Base-by-base conservation (phyloP, 2,888 invertebrate genomes). In the Biston stratarius region DNA sequence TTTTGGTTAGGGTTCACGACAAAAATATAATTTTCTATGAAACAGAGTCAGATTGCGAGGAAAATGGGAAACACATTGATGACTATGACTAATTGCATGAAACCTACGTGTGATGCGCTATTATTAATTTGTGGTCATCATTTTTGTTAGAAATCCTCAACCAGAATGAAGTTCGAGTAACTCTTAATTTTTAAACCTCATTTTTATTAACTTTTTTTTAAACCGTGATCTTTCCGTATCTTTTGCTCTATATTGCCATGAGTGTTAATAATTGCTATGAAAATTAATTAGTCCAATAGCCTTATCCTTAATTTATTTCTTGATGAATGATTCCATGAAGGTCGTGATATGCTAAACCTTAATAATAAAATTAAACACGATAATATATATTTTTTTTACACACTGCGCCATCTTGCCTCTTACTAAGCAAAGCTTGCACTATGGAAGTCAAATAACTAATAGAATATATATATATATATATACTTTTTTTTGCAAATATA, bases 51-150 rank as follows among this genome's bases (percentile, higher is more conserved):
- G 73, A 79, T 76, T 78, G 78, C 75, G 63, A 62, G 73, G 74
- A 80, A 71, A 66, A 64, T 74, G 78, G 76, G 77, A 78, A 80
- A 78, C 71, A 74, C 76, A 73, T 73, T 61, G 71, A 74, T 76
- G 64, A 63, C 59, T 61, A 71, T 33, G 55, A 44, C 55, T 74
- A 77, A 71, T 69, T 76, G n/a, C n/a, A n/a, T n/a, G 74, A 12
- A 53, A 38, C 38, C 38, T 38, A 38, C 38, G 8, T 6, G 9
- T 36, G 11, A 12, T 10, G 24, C 9, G 24, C 12, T n/a, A 38
- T 40, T 40, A 40, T 53, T 24, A 24, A 38, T 15, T 15, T 12
- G 40, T 53, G 9, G 53, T 40, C 38, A 38, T 38, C 38, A 38
- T 9, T 38, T 38, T 44, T 44, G 11, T 44, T 44, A 44, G 44